A percentile compares a stretch with the other conserved stretches of the same genome.
These are phyloP conservation scores for Etia nguti DNA, from an alignment of 2,113 vertebrate genomes.

Conservation along the genomic window DNA sequence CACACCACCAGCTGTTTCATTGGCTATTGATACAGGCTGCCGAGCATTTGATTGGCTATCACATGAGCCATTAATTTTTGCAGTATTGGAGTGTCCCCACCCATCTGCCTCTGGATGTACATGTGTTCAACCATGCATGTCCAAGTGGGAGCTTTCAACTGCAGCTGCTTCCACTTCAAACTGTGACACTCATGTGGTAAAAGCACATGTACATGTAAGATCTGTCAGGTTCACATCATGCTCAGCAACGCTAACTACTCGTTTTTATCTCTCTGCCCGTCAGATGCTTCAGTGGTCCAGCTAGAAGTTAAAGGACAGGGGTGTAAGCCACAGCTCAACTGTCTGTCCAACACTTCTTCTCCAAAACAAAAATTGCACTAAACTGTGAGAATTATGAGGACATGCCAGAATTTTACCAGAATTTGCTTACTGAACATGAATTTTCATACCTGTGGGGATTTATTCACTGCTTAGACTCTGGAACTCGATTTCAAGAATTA, in stretches of 20 bases:
- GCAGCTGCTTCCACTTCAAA: neutral
- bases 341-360: neutral
- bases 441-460: neutral
- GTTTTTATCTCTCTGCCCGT: neutral
- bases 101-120: constrained; percentile 8
- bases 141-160: neutral
- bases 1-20: constrained; percentile 25
- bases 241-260: neutral
- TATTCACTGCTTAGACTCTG: neutral
- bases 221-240: neutral
- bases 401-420: neutral
- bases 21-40: constrained; percentile 14
- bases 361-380: neutral
- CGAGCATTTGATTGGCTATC: constrained; percentile 33
- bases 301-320: neutral
- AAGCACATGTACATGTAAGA: neutral
- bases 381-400: neutral
- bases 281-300: neutral
- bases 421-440: neutral
- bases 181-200: neutral
- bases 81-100: neutral
- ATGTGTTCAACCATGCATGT: neutral
- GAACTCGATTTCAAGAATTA: neutral
- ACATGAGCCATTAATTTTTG: constrained; percentile 45
- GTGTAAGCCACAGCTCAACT: neutral